phyloP scores from a whole-genome alignment of 2,888 invertebrate genomes.

The Netelia virgata region DNA sequence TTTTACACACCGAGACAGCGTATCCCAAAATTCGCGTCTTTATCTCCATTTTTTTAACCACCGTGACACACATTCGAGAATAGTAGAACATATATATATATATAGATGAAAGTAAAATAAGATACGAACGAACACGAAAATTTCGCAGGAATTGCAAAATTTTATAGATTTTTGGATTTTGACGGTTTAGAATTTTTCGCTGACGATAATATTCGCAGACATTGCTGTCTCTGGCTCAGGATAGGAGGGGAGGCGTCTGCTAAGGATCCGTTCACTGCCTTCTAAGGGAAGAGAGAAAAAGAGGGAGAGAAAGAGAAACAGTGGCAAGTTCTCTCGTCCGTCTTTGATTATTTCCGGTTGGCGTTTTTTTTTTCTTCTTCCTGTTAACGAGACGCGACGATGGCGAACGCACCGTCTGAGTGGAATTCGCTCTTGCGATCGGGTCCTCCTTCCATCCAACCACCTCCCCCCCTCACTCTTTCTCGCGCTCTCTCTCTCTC shows the following conservation, averaged over 20 bases:
- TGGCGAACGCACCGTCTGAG: constrained; percentile 29
- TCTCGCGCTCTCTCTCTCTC: no score
- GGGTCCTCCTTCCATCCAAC: background rate
- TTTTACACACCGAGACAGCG: no score
- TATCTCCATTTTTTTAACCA: no score
- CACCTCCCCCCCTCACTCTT: no score
- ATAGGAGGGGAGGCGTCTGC: constrained; percentile 48
- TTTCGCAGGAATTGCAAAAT: no score
- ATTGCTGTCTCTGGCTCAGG: background rate
- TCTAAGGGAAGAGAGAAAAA: background rate
- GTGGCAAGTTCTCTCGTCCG: constrained; percentile 25
- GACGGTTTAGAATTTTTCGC: constrained; percentile 49
- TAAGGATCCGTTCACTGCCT: constrained; percentile 49
- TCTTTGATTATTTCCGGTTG: constrained; percentile 55
- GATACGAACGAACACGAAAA: no score
- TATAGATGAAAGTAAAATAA: no score
- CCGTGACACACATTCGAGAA: no score
- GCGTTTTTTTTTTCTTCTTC: constrained; percentile 17
- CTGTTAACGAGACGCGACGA: constrained; percentile 43
- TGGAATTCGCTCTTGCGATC: constrained; percentile 17
- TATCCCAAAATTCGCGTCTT: no score
- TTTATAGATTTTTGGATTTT: constrained; percentile 20
- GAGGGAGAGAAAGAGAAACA: background rate
- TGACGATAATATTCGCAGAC: constrained; percentile 43
- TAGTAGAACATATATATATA: no score